phyloP scores from a whole-genome alignment of 2,797 vertebrate genomes.

The Natrix natrix region DNA sequence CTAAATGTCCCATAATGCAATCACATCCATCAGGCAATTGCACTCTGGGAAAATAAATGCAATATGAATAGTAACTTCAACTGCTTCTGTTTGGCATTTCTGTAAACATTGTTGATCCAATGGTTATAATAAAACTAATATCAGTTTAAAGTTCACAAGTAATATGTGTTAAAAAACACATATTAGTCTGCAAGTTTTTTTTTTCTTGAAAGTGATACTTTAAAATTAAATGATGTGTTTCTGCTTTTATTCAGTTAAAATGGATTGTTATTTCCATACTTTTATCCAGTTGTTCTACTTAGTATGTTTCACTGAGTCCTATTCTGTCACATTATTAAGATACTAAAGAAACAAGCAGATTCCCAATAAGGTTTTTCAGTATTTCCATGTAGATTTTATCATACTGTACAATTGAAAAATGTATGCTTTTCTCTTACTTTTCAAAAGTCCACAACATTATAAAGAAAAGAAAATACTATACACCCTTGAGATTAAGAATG shows the following conservation, averaged over 20 bases:
- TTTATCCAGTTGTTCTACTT: constrained; percentile 50
- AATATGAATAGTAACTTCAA: neutral
- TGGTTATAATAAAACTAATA: neutral
- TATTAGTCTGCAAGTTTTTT: constrained; percentile 16
- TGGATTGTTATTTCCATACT: constrained; percentile 40
- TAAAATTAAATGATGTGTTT: neutral
- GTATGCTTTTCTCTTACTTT: no score
- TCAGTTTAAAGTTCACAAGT: neutral
- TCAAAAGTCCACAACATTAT: no score
- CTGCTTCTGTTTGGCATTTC: neutral
- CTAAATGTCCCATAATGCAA: no score
- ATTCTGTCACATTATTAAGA: constrained; percentile 32
- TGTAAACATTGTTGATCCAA: neutral
- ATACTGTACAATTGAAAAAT: no score
- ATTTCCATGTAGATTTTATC: no score
- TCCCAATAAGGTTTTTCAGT: no score
- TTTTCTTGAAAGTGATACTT: constrained; percentile 14
- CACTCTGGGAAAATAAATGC: neutral
- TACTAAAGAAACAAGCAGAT: constrained; percentile 41
- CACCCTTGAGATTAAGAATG: no score
- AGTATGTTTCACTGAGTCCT: constrained; percentile 27
- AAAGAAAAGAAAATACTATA: no score
- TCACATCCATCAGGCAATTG: neutral
- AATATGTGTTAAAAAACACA: neutral
- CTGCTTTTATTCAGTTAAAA: constrained; percentile 28